These are phyloP conservation scores for Phylloscopus collybita DNA, from an alignment of 2,797 vertebrate genomes.

Conservation along the genomic window DNA sequence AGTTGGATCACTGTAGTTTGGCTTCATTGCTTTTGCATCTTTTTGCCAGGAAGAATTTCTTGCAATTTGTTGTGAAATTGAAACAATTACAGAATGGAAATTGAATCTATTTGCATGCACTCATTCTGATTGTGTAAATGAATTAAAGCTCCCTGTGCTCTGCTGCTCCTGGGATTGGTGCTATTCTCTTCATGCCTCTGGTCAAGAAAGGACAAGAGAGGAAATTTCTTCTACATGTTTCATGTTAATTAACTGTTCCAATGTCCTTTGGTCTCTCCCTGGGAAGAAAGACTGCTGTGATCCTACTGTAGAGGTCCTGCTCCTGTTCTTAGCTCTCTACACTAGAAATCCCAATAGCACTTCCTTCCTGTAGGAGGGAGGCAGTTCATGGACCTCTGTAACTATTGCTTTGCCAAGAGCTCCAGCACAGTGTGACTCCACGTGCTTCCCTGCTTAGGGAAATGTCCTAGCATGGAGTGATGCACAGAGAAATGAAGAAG, in stretches of 20 bases:
- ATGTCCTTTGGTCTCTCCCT: neutral
- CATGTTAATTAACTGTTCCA: neutral
- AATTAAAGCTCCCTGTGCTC: neutral
- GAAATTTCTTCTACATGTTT: neutral
- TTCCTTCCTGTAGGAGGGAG: neutral
- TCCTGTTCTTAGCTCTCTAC: neutral
- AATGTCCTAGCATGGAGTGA: neutral
- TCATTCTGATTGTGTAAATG: neutral
- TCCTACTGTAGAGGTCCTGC: neutral
- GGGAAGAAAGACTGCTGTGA: neutral
- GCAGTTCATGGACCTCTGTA: neutral
- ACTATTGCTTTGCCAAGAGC: neutral
- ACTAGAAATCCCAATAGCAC: neutral
- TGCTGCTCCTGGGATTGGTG: neutral
- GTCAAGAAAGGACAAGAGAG: neutral
- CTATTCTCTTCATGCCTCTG: neutral
- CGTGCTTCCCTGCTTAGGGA: neutral
- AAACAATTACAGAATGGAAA: slow-evolving; percentile 32
- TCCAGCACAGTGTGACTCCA: neutral
- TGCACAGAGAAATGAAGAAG: neutral
- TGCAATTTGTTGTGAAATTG: slow-evolving; percentile 8
- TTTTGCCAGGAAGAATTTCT: slow-evolving; percentile 40
- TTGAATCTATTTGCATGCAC: neutral
- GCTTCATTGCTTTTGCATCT: slow-evolving; percentile 13
- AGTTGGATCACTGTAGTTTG: neutral